Base-by-base conservation (phyloP, 1,140 invertebrate species). In the Bombus superbus region DNA sequence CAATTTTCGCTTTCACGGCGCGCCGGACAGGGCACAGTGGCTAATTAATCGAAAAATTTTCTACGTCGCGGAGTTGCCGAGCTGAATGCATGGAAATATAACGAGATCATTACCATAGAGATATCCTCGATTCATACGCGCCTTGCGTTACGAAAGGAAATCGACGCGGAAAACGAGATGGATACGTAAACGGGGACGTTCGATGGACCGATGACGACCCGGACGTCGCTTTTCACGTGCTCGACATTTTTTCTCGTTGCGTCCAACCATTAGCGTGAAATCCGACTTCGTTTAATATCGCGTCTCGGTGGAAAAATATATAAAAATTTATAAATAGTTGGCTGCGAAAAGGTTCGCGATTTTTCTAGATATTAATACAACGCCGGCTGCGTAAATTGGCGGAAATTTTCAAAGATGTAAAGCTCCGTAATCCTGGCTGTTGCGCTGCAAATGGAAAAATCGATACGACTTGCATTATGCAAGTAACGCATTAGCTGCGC, bases 91-190 rank as follows among this genome's bases (percentile, higher is more conserved):
- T 32, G 32, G 73, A 10, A 25, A 57, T 42, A 40, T 83, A 83
- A 83, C 81, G 81, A 83, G 81, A 76, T 77, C 62, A 64, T 83
- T 77, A 59, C 10, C 28, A 57, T 10, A 66, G 53, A 42, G 3
- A 62, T n/a, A 13, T 53, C 18, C 18, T 53, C 47, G 47, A 53
- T 53, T 53, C 47, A 53, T 53, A 53, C 47, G 47, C 18, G 47
- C 47, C 18, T 53, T 53, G 47, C 47, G 47, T 53, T 53, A 53
- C 47, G 5, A 8, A 53, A 53, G 47, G 47, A 53, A 53, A 53
- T 53, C 47, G 47, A 22, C 18, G 18, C 47, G 47, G 47, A 53
- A 53, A 62, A 62, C 69, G 71, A 47, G 57, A 32, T 25, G 35
- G 40, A 64, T 64, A 53, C 47, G 18, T 53, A 44, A 59, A n/a